phyloP scores from a whole-genome alignment of 1,140 invertebrate species.

The Phthorimaea operculella region DNA sequence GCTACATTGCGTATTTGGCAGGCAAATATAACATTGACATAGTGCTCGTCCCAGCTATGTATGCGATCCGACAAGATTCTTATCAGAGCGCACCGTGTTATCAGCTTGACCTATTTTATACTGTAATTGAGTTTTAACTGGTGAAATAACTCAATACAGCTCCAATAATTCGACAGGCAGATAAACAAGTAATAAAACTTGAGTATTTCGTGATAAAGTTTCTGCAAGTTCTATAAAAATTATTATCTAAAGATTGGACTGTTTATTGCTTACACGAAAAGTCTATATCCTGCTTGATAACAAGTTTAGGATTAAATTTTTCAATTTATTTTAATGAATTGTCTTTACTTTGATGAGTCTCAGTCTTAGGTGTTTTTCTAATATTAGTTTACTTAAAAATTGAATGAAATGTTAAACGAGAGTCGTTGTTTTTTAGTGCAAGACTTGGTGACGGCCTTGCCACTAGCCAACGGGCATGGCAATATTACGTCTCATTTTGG shows the following conservation, averaged over 20 bases:
- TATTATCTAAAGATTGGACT: constrained; percentile 10
- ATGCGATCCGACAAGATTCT: constrained; percentile 56
- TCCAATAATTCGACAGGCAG: not conserved
- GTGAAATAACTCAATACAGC: not conserved
- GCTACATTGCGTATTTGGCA: constrained; percentile 57
- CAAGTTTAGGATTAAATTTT: constrained; percentile 2
- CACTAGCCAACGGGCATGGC: constrained; percentile 66
- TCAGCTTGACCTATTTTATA: constrained; percentile 57
- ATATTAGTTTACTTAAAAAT: constrained; percentile 29
- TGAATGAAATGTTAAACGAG: constrained; percentile 59
- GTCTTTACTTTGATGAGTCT: constrained; percentile 21
- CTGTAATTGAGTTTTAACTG: constrained; percentile 9
- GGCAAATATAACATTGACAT: constrained; percentile 60
- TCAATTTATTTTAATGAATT: constrained; percentile 23
- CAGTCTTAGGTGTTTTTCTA: constrained; percentile 13
- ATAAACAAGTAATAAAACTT: constrained; percentile 7
- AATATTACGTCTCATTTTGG: constrained; percentile 66
- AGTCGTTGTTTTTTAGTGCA: constrained; percentile 68
- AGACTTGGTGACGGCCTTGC: constrained; percentile 69
- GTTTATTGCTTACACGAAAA: constrained; percentile 16
- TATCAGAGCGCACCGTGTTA: constrained; percentile 54
- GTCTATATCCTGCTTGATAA: constrained; percentile 10
- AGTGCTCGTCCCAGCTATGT: constrained; percentile 40
- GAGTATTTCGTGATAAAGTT: constrained; percentile 13
- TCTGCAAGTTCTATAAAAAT: not conserved